These are phyloP conservation scores for Promerops cafer DNA, from an alignment of 2,113 vertebrate species.

Conservation along the genomic window DNA sequence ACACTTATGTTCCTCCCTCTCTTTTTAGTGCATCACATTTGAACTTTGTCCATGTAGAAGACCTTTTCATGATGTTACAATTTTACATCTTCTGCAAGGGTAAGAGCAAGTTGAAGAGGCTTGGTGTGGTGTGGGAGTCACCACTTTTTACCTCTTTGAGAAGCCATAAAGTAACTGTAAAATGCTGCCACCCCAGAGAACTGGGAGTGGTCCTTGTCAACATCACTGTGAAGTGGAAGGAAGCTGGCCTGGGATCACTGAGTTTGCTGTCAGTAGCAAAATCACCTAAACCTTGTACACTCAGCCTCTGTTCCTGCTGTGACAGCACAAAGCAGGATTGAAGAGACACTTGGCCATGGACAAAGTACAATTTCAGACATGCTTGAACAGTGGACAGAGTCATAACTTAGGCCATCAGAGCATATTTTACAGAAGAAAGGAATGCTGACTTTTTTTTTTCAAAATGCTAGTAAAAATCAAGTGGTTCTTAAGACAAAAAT, in stretches of 20 bases:
- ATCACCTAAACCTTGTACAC: slow-evolving; percentile 36
- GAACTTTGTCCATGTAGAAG: background rate
- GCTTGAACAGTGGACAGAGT: background rate
- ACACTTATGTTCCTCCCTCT: background rate
- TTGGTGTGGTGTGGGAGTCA: background rate
- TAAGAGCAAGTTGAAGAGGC: background rate
- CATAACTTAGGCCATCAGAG: slow-evolving; percentile 38
- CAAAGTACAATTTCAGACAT: background rate
- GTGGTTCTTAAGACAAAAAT: background rate
- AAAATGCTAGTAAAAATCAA: background rate
- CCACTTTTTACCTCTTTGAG: background rate
- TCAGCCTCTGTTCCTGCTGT: slow-evolving; percentile 36
- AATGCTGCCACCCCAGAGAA: background rate
- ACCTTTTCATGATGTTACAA: background rate
- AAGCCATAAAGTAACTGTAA: background rate
- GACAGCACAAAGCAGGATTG: slow-evolving; percentile 55
- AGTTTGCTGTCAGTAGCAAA: slow-evolving; percentile 4
- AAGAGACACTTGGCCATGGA: slow-evolving; percentile 46
- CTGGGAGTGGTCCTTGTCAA: background rate
- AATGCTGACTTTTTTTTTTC: background rate
- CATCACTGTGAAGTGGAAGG: background rate
- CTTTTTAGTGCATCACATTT: background rate
- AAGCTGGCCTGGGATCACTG: background rate
- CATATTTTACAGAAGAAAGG: slow-evolving; percentile 12
- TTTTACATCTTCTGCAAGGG: background rate